phyloP scores from a whole-genome alignment of 2,888 invertebrate genomes.

The Diadromus collaris region DNA sequence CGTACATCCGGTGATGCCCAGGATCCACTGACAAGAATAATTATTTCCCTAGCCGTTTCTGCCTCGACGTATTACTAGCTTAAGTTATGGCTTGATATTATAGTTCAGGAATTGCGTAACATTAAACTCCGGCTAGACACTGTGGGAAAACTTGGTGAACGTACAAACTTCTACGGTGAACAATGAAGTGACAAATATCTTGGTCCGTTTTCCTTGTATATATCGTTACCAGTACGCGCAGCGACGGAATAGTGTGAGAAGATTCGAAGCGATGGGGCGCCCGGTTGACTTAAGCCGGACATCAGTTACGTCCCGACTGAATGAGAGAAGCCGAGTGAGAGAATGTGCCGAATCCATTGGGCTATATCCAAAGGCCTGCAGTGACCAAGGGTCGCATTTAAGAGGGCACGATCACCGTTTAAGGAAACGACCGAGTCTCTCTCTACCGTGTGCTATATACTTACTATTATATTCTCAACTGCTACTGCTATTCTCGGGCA shows the following conservation, averaged over 20 bases:
- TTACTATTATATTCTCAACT: constrained; percentile 41
- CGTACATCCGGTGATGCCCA: constrained; percentile 60
- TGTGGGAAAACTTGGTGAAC: constrained; percentile 56
- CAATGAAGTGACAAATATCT: constrained; percentile 79
- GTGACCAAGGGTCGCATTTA: constrained; percentile 62
- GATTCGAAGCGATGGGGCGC: constrained; percentile 57
- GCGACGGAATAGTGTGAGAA: constrained; percentile 36
- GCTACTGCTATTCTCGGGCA: constrained; percentile 21
- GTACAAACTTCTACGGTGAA: constrained; percentile 67
- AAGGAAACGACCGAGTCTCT: constrained; percentile 58
- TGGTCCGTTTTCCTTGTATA: constrained; percentile 61
- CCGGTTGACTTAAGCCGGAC: constrained; percentile 75
- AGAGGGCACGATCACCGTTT: constrained; percentile 61
- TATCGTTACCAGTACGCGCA: constrained; percentile 20
- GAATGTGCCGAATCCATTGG: constrained; percentile 53
- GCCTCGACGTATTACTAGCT: constrained; percentile 19
- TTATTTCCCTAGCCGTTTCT: constrained; percentile 44
- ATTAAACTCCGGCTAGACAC: constrained; percentile 75
- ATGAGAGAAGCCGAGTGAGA: constrained; percentile 37
- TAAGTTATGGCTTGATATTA: constrained; percentile 24
- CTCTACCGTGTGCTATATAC: constrained; percentile 38
- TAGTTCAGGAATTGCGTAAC: constrained; percentile 77
- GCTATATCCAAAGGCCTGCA: constrained; percentile 37
- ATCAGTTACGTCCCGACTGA: constrained; percentile 66
- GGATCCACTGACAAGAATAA: constrained; percentile 48